Base-by-base conservation (phyloP, 2,113 vertebrate genomes). In the Alligator mississippiensis region DNA sequence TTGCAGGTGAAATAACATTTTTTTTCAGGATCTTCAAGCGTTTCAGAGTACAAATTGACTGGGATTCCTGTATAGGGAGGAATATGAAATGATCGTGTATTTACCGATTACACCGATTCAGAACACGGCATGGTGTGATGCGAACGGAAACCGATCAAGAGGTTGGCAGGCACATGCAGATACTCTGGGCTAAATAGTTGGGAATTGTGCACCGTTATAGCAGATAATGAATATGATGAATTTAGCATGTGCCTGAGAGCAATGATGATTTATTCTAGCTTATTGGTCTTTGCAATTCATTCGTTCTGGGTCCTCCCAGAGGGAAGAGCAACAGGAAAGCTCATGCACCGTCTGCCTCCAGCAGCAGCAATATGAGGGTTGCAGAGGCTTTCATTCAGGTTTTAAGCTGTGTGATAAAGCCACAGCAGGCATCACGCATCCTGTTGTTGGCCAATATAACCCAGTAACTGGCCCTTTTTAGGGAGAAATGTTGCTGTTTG, bases 1-100 rank as follows among this genome's bases (percentile, higher is more conserved):
- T 96, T 95, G 95, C 92, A 96, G 97, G 96, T 96, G 95, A 77
- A 93, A 94, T 81, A 94, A 92, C 62, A 21, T 85, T 90, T 86
- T 96, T 95, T 90, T 92, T 93, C 96, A 83, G 92, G 62, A 34
- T 66, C 83, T 54, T 25, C 25, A 82, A 87, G 54, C 61, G 16
- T 74, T 61, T 90, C 91, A 93, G 81, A 90, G n/a, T 82, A 64
- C 82, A 74, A 25, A 77, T 2, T 34, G 87, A 90, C 78, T 58
- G 0, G 0, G 89, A 82, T 89, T 90, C 77, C 81, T 55, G 77
- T 87, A 66, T 34, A 58, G 63, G 11, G 13, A 85, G 75, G 60
- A 77, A 79, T 88, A 93, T 68, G 78, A 91, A 96, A 92, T 89
- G 91, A 72, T 15, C 90, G 66, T 82, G 82, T 81, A 13, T 84